Conservation (phyloP, 2,113 vertebrate genomes). For the Trichechus manatus region DNA sequence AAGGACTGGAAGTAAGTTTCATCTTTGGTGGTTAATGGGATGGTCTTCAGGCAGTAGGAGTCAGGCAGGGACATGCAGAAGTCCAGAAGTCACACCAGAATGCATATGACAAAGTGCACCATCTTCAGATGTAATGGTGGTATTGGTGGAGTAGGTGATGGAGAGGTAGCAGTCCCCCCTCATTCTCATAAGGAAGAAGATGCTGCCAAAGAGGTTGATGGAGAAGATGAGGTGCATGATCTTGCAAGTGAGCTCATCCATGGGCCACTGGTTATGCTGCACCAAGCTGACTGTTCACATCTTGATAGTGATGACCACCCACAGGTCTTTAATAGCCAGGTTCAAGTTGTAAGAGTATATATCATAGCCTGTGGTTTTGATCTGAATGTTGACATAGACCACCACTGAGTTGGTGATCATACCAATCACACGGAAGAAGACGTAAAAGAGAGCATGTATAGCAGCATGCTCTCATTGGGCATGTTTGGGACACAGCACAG, state of each 20-base stretch:
- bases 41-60: slow-evolving; percentile 93
- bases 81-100: slow-evolving; percentile 93
- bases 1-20: slow-evolving; percentile 91
- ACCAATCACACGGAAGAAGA: slow-evolving; percentile 95
- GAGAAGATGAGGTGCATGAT: slow-evolving; percentile 94
- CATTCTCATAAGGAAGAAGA: slow-evolving; percentile 97
- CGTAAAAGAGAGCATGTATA: slow-evolving; percentile 94
- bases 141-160: slow-evolving; percentile 84
- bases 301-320: slow-evolving; percentile 93
- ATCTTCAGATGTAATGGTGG: slow-evolving; percentile 85
- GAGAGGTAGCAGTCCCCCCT: slow-evolving; percentile 96
- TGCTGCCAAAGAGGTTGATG: slow-evolving; percentile 95
- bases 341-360: slow-evolving; percentile 96
- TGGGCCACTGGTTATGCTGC: slow-evolving; percentile 94
- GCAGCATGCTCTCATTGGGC: slow-evolving; percentile 90
- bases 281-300: slow-evolving; percentile 93
- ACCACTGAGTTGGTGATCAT: slow-evolving; percentile 95
- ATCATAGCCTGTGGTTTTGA: slow-evolving; percentile 92
- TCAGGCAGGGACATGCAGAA: slow-evolving; percentile 84
- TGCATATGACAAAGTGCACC: slow-evolving; percentile 89
- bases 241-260: slow-evolving; percentile 93
- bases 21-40: slow-evolving; percentile 86
- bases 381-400: slow-evolving; percentile 95
- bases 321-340: slow-evolving; percentile 94
- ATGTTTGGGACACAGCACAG: slow-evolving; percentile 87